Base-by-base conservation (phyloP, 1,140 invertebrate genomes). In the Cardiocondyla obscurior region DNA sequence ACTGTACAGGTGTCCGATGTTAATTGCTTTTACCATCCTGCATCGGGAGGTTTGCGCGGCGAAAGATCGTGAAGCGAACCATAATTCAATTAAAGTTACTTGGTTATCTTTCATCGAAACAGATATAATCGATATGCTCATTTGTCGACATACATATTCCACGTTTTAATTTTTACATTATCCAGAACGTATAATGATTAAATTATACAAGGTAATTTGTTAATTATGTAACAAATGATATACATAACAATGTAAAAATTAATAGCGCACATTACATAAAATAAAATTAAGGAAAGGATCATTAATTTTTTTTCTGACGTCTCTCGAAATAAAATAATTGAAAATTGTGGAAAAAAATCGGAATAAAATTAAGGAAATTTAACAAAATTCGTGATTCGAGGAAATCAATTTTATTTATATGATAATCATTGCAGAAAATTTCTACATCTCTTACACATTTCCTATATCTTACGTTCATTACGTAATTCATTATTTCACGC, bases 11-110 rank as follows among this genome's bases (percentile, higher is more conserved):
- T 79, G 74, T 79, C 28, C 62, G 10, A 42, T 42, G 74, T 69
- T 79, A 79, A 79, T 79, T 79, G 62, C 62, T 19, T 49, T 39
- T 53, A 46, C 60, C 62, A 67, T 79, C 46, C 22, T 51, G 46
- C 46, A 67, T 55, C 62, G 74, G 30, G 22, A 39, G 74, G 46
- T 42, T 53, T 22, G 44, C 36, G 25, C 28, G 6, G 62, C n/a
- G 12, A 53, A 42, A 79, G 36, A 67, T 67, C 46, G 62, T 53
- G 22, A 28, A 12, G 33, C 74, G 62, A 79, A 67, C 69, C 74
- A 79, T 79, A 79, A 79, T 69, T 79, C 49, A 79, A 79, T 79
- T 79, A 79, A 28, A 57, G 62, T 53, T 79, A 79, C 33, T 69
- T n/a, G 49, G 22, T 79, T 79, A 79, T 79, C 74, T 79, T 25